Evolutionary conservation across 2,113 vertebrate genomes (phyloP).

Genomic region (Engystomops pustulosus): DNA sequence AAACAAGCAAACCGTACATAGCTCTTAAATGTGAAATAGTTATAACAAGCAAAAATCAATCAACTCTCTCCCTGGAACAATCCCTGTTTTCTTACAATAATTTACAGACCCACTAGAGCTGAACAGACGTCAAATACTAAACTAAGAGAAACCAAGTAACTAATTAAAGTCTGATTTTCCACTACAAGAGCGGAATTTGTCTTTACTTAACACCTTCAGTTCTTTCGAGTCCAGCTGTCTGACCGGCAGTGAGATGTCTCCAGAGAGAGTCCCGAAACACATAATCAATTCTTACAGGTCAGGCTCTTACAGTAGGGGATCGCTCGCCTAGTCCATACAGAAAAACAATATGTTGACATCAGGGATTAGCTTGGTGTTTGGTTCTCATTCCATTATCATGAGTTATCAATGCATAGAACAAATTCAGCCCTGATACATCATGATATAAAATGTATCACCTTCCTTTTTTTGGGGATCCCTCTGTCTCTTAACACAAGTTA

Average conservation of each 20-base stretch:
- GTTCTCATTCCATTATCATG: background rate
- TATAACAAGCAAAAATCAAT: conserved; percentile 63
- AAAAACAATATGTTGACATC: background rate
- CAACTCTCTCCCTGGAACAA: conserved; percentile 63
- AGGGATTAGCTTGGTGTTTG: background rate
- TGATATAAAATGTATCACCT: background rate
- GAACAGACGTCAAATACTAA: conserved; percentile 59
- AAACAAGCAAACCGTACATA: conserved; percentile 60
- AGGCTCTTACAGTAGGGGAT: background rate
- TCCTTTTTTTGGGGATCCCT: background rate
- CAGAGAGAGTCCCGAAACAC: background rate
- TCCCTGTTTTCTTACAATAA: conserved; percentile 58
- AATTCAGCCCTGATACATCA: background rate
- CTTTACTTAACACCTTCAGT: conserved; percentile 47
- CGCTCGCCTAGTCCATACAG: background rate
- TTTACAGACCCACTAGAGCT: conserved; percentile 52
- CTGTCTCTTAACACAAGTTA: background rate
- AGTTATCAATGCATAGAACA: background rate
- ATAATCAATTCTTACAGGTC: conserved; percentile 31
- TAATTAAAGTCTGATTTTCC: conserved; percentile 60
- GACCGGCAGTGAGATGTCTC: conserved; percentile 18
- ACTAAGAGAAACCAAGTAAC: conserved; percentile 45
- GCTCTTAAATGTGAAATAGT: conserved; percentile 63
- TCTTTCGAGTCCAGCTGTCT: conserved; percentile 14
- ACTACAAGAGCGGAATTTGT: background rate